Evolutionary conservation across 92 coral and sea anemone genomes (phyloP).

Genomic region (Phenganax subtilis): DNA sequence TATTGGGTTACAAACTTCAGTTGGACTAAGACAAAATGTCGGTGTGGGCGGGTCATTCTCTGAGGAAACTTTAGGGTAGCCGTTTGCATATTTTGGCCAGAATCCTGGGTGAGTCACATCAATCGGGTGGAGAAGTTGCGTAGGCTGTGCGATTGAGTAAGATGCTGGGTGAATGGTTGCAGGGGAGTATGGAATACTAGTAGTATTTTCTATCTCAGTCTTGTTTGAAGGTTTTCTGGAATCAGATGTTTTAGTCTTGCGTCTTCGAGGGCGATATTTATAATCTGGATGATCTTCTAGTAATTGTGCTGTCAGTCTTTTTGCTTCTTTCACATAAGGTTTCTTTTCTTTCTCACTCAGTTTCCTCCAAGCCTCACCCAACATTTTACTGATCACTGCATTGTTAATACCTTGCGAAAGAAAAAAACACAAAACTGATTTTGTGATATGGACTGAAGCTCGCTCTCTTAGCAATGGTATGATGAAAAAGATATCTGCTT

Average conservation of each 20-base stretch:
- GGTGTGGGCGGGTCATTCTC: constrained; percentile 35
- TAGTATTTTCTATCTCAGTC: constrained; percentile 1
- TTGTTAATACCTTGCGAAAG: constrained; percentile 14
- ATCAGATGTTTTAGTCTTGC: constrained; percentile 25
- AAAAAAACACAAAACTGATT: too few species aligned
- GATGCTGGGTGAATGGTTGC: not conserved
- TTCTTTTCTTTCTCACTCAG: constrained; percentile 31
- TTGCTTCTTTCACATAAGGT: constrained; percentile 35
- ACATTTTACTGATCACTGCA: constrained; percentile 36
- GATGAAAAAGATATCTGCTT: too few species aligned
- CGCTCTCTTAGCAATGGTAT: too few species aligned
- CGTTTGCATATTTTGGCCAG: constrained; percentile 27
- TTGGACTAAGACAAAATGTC: constrained; percentile 24
- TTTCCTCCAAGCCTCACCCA: constrained; percentile 39
- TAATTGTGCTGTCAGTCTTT: constrained; percentile 31
- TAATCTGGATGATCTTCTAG: constrained; percentile 41
- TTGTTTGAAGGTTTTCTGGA: constrained; percentile 14
- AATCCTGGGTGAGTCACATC: not conserved
- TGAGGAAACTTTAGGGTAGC: not conserved
- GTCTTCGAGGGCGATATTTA: constrained; percentile 37
- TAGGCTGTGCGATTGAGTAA: constrained; percentile 16
- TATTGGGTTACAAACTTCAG: constrained; percentile 20
- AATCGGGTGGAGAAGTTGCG: constrained; percentile 22
- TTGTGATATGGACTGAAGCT: too few species aligned
- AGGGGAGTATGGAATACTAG: constrained; percentile 9